A percentile compares a stretch with the other conserved stretches of the same genome.
Evolutionary conservation across 2,888 invertebrate genomes (phyloP).

Genomic region (Steinernema hermaphroditum): DNA sequence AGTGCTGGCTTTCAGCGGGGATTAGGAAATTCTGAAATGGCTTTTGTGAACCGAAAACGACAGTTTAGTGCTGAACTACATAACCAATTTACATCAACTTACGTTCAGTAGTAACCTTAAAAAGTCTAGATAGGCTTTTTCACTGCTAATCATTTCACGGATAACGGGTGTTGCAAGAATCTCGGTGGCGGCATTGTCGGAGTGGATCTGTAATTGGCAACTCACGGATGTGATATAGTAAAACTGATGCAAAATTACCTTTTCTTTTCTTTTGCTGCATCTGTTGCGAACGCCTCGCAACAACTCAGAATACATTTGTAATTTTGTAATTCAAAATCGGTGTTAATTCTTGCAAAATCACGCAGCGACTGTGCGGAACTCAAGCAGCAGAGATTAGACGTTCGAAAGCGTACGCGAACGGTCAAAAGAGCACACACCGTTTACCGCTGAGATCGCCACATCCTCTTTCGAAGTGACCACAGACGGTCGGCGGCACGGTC

Average conservation of each 20-base stretch:
- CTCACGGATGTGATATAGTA: neutral
- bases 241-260: neutral
- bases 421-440: too few relatives aligned
- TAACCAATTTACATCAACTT: neutral
- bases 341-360: too few relatives aligned
- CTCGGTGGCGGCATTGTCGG: neutral
- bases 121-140: neutral
- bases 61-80: too few relatives aligned
- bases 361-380: too few relatives aligned
- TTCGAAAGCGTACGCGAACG: too few relatives aligned
- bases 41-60: neutral
- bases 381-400: too few relatives aligned
- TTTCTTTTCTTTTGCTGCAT: conserved; percentile 2
- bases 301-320: neutral
- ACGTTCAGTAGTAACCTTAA: neutral
- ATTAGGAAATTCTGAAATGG: neutral
- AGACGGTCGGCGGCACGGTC: neutral
- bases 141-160: conserved; percentile 4
- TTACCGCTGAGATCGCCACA: too few relatives aligned
- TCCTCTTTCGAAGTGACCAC: neutral
- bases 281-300: neutral
- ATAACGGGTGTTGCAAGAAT: neutral
- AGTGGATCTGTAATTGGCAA: too few relatives aligned
- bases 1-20: neutral
- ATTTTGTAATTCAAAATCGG: neutral